phyloP scores from a whole-genome alignment of 2,888 invertebrate species.

The Chymomyza amoena region DNA sequence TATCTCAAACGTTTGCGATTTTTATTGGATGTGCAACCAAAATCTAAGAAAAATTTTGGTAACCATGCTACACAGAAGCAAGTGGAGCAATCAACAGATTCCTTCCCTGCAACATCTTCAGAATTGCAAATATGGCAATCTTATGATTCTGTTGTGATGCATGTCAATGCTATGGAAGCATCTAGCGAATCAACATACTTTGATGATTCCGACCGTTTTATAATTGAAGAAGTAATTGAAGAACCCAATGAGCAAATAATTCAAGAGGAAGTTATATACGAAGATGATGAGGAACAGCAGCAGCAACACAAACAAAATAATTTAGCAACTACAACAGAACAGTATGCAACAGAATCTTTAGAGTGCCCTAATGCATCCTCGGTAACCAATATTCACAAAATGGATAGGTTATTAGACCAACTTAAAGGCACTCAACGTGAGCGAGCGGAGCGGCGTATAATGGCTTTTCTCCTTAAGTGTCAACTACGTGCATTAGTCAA shows the following conservation, averaged over 20 bases:
- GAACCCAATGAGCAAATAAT: constrained; percentile 42
- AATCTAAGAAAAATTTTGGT: constrained; percentile 8
- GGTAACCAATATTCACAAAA: constrained; percentile 41
- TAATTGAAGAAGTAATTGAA: constrained; percentile 59
- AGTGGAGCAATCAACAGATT: background rate
- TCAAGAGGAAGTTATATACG: constrained; percentile 59
- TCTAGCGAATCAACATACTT: constrained; percentile 11
- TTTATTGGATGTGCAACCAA: constrained; percentile 38
- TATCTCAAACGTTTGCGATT: constrained; percentile 64
- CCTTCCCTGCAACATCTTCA: background rate
- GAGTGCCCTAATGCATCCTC: constrained; percentile 12
- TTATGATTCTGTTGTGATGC: constrained; percentile 39
- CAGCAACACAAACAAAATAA: constrained; percentile 4
- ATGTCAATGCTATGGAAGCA: constrained; percentile 26
- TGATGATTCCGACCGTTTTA: constrained; percentile 32
- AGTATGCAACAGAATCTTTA: constrained; percentile 7
- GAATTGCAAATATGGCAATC: constrained; percentile 24
- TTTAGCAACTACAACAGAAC: background rate
- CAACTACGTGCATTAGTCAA: constrained; percentile 59
- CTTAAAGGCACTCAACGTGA: constrained; percentile 43
- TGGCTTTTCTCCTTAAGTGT: constrained; percentile 69
- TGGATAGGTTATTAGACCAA: constrained; percentile 49
- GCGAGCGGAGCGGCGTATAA: constrained; percentile 60
- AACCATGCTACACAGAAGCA: constrained; percentile 6
- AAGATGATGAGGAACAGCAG: constrained; percentile 31